Base-by-base conservation (phyloP, 1,140 invertebrate genomes). In the Zaprionus taronus region DNA sequence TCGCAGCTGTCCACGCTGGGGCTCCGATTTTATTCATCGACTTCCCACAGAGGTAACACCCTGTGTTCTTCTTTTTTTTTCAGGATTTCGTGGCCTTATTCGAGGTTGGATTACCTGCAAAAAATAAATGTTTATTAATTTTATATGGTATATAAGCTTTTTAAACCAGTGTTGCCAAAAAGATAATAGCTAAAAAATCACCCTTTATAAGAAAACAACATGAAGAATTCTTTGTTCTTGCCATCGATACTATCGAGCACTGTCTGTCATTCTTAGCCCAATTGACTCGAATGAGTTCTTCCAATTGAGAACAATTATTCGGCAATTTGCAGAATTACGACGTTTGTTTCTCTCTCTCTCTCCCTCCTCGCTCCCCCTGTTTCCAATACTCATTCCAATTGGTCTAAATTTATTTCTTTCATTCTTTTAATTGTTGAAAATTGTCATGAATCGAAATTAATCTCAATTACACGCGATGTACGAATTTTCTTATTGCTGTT, bases 31-130 rank as follows among this genome's bases (percentile, higher is more conserved):
- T 28, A 44, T 87, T 53, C 69, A 62, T 77, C 64, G 77, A 89
- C 71, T 83, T 80, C 53, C 70, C 41, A 69, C 26, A 69, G 58
- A 74, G 70, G 55, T 80, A 62, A 83, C 49, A 51, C 77, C 66
- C 58, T 47, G 47, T 51, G 20, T 34, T 34, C 28, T 22, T 80
- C 81, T 56, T 78, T 64, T 84, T 5, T 5, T 51, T 51, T 9
- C 65, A 76, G 84, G 81, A 81, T 84, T 68, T 70, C 61, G 53
- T 71, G 74, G 84, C 83, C 85, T 83, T 80, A 26, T 70, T 81
- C 51, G 49, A 74, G 75, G 34, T 72, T 71, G 61, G 62, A 76
- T 90, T 81, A 89, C 84, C 85, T 87, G 70, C 28, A 22, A 47
- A 34, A 26, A 38, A 31, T 9, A 20, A n/a, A 47, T 38, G 14